Percentiles rank a stretch among this genome's conserved stretches.
These are phyloP conservation scores for Tangara arthus DNA, from an alignment of 2,797 vertebrate genomes.

Conservation along the genomic window DNA sequence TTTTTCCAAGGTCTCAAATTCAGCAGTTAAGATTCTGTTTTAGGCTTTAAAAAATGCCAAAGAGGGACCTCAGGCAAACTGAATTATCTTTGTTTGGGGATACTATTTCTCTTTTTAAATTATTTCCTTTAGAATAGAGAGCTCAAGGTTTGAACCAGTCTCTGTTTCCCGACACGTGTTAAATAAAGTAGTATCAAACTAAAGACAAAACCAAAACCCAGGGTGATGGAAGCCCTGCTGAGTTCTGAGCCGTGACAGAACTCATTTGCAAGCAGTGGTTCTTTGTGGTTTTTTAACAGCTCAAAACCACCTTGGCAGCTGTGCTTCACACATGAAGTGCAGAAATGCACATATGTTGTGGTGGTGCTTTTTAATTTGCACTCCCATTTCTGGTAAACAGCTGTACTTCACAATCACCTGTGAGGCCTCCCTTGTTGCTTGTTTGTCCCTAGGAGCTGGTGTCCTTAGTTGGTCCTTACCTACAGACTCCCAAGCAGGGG, in stretches of 20 bases:
- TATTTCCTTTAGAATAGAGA: background rate
- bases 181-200: background rate
- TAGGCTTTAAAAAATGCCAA: background rate
- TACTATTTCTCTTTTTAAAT: background rate
- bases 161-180: fast-evolving
- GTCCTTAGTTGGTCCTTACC: background rate
- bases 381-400: background rate
- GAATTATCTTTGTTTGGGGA: background rate
- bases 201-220: background rate
- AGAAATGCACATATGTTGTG: background rate
- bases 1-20: background rate
- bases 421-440: background rate
- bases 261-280: background rate
- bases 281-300: background rate
- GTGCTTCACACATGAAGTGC: background rate
- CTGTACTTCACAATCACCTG: background rate
- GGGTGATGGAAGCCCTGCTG: background rate
- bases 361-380: background rate
- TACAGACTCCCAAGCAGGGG: background rate
- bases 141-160: background rate
- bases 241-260: background rate
- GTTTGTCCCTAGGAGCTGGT: background rate
- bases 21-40: background rate
- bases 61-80: background rate
- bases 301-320: background rate